Evolutionary conservation across 2,888 invertebrate genomes (phyloP).

Genomic region (Ectobius pallidus): DNA sequence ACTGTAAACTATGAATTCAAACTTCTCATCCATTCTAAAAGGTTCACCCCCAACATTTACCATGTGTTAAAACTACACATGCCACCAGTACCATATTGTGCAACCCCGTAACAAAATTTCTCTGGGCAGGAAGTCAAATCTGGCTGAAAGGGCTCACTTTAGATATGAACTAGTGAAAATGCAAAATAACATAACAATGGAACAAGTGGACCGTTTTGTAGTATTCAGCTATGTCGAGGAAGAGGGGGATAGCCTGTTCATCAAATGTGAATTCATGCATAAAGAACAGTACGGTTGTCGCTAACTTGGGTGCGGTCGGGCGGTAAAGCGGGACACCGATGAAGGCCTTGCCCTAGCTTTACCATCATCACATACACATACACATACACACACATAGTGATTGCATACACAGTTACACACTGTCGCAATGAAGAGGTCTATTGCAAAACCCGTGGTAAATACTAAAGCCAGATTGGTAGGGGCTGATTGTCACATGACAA

Average conservation of each 20-base stretch:
- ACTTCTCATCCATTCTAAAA: too few relatives aligned
- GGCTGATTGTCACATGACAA: conserved; percentile 16
- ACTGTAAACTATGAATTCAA: too few relatives aligned
- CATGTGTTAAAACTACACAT: too few relatives aligned
- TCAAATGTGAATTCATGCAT: conserved; percentile 9
- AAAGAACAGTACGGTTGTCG: background rate
- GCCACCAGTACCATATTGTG: too few relatives aligned
- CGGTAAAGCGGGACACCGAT: too few relatives aligned
- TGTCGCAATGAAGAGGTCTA: background rate
- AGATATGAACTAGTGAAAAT: too few relatives aligned
- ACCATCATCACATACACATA: too few relatives aligned
- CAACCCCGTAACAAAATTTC: too few relatives aligned
- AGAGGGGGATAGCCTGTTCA: background rate
- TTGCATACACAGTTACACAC: background rate
- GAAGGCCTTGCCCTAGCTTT: too few relatives aligned
- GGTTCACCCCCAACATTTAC: too few relatives aligned
- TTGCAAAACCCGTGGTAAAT: conserved; percentile 11
- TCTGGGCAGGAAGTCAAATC: too few relatives aligned
- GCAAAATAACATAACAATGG: background rate
- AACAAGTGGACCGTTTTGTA: background rate
- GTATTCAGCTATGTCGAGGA: conserved; percentile 1
- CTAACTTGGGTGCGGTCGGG: background rate
- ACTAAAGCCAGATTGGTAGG: conserved; percentile 2
- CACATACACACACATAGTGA: background rate
- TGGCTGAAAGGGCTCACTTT: too few relatives aligned